Percentiles rank a stretch among this genome's conserved stretches.
phyloP scores from a whole-genome alignment of 2,113 vertebrate genomes.

The Elephas maximus region DNA sequence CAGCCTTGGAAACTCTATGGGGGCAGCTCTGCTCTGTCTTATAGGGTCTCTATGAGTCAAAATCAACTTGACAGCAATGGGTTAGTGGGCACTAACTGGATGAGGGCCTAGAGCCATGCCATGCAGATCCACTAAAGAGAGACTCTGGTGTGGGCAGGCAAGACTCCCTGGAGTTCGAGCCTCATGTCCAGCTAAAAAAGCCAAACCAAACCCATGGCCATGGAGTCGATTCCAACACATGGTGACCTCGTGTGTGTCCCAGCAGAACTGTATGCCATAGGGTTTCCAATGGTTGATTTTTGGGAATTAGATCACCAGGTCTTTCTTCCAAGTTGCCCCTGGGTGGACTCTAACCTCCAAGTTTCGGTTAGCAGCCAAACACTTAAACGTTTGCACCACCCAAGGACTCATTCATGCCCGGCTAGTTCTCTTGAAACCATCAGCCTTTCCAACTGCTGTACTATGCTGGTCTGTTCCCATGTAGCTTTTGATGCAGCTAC shows the following conservation, averaged over 20 bases:
- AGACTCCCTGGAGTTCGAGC: accelerated
- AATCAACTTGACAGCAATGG: background rate
- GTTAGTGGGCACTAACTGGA: too few species aligned
- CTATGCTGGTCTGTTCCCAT: background rate
- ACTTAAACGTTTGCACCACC: background rate
- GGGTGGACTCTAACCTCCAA: background rate
- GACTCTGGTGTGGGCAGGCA: background rate
- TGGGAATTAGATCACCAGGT: background rate
- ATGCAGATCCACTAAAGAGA: background rate
- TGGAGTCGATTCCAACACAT: background rate
- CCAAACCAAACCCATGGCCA: background rate
- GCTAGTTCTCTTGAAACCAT: background rate
- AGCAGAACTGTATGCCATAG: background rate
- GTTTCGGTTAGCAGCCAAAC: background rate
- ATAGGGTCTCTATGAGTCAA: too few species aligned
- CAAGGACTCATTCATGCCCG: background rate
- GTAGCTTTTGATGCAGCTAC: background rate
- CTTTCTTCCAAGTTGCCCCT: background rate
- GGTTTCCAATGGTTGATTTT: background rate
- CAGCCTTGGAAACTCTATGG: background rate
- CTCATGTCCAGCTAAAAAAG: too few species aligned
- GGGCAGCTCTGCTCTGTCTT: background rate
- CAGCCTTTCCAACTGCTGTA: background rate
- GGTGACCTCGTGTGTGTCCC: background rate
- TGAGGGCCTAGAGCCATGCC: background rate